Base-by-base conservation (phyloP, 2,797 vertebrate species). In the Sus cebifrons region DNA sequence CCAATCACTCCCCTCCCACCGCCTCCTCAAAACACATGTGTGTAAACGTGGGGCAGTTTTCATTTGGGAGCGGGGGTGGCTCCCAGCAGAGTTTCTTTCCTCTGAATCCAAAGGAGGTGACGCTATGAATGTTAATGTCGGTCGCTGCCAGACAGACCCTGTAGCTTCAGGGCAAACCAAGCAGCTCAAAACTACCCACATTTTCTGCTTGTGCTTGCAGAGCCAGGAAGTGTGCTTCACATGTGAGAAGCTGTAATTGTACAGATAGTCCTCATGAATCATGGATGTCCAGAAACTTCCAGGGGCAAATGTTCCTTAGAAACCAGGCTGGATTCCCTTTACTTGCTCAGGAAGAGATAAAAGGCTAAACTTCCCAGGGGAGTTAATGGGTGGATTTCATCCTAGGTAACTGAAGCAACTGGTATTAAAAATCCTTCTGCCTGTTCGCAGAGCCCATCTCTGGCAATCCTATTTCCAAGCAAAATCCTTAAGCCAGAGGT, bases 331-430 rank as follows among this genome's bases (percentile, higher is more conserved):
- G 27, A 36, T 36, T 90, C 40, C 49, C 52, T 88, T 95, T 75
- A 25, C n/a, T 87, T 68, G 14, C 25, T 94, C 27, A 74, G 65
- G 32, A 93, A 91, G 94, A 88, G 56, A 77, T 75, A 65, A 73
- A 88, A 83, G 36, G 36, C n/a, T 64, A 9, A 56, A 21, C 36
- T 78, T 86, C 56, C 21, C 7, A 29, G 49, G 49, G 60, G 15
- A 86, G 25, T 62, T 32, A 56, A 40, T 25, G 13, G 0, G 9
- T 60, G 52, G 95, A 20, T 89, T 27, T 70, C 79, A 79, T 17
- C 65, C 87, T 49, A 64, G 86, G 36, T 25, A 60, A 79, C 70
- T 49, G n/a, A 75, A 89, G 81, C 91, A 58, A 54, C 12, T 75
- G 60, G 4, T 89, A 64, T 56, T 56, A 84, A 74, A 88, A 86